phyloP scores from a whole-genome alignment of 2,888 invertebrate species.

The Archips xylosteana region DNA sequence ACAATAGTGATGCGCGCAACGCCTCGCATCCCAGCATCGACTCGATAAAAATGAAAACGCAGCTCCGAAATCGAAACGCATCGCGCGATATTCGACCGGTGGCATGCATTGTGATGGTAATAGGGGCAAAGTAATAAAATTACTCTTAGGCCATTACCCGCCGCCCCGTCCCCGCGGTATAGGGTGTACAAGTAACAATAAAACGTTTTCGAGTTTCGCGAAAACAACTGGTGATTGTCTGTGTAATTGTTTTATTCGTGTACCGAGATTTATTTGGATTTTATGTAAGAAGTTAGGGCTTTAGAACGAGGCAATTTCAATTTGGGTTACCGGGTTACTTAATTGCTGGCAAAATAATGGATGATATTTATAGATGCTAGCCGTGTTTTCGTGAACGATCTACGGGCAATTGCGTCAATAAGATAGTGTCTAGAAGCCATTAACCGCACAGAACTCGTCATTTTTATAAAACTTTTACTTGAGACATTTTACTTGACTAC shows the following conservation, averaged over 20 bases:
- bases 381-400: background rate
- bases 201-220: constrained; percentile 71
- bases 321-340: constrained; percentile 17
- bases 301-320: constrained; percentile 34
- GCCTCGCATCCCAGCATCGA: background rate
- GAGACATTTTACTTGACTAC: too few relatives aligned
- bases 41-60: constrained; percentile 46
- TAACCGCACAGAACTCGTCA: background rate
- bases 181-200: constrained; percentile 76
- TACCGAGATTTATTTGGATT: constrained; percentile 59
- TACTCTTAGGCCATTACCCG: constrained; percentile 85
- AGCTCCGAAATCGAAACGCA: constrained; percentile 61
- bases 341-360: background rate
- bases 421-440: background rate
- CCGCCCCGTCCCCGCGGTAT: constrained; percentile 68
- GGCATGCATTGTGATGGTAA: constrained; percentile 84
- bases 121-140: constrained; percentile 86
- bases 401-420: background rate
- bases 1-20: constrained; percentile 47
- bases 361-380: background rate
- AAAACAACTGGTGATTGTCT: constrained; percentile 74
- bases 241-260: constrained; percentile 74
- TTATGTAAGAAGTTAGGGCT: constrained; percentile 47
- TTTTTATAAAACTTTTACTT: background rate
- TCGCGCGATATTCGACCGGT: constrained; percentile 72